These are phyloP conservation scores for Andinoacara biseriatus DNA, from an alignment of 2,113 vertebrate species.

Conservation along the genomic window DNA sequence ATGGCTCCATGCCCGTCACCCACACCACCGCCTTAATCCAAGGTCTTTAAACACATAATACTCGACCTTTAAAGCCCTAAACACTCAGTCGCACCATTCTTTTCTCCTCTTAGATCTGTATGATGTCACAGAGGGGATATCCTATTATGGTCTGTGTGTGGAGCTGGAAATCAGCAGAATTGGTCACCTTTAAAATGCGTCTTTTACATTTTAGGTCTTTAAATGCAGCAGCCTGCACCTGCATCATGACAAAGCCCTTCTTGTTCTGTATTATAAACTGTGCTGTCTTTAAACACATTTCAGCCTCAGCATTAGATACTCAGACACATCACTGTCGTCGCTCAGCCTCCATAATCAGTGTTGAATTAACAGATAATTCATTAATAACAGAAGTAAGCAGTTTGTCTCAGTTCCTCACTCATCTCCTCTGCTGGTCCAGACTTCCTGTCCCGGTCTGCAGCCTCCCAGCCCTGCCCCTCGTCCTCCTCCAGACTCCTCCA, in stretches of 20 bases:
- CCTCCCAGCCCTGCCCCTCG: not conserved
- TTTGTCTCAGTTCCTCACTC: not conserved
- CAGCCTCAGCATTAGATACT: too few relatives aligned
- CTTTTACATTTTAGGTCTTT: not conserved
- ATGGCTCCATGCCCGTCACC: slow-evolving; percentile 83
- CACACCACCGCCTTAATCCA: slow-evolving; percentile 41
- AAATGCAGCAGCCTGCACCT: not conserved
- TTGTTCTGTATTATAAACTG: too few relatives aligned
- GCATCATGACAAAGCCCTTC: not conserved
- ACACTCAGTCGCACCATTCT: not conserved
- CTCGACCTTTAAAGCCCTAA: not conserved
- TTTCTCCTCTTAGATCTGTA: not conserved
- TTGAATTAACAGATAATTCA: not conserved
- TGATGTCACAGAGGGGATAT: not conserved
- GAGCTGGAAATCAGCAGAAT: not conserved
- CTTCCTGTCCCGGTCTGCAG: slow-evolving; percentile 20
- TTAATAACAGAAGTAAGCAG: not conserved
- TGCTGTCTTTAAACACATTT: too few relatives aligned
- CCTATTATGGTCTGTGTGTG: too few relatives aligned
- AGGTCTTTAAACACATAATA: slow-evolving; percentile 29
- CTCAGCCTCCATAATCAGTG: not conserved
- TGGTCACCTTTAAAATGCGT: not conserved
- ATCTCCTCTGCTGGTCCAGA: slow-evolving; percentile 24
- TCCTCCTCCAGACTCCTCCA: slow-evolving; percentile 5
- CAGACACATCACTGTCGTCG: not conserved